These are phyloP conservation scores for Oreochromis tanganicae DNA, from an alignment of 2,113 vertebrate species.

Conservation along the genomic window DNA sequence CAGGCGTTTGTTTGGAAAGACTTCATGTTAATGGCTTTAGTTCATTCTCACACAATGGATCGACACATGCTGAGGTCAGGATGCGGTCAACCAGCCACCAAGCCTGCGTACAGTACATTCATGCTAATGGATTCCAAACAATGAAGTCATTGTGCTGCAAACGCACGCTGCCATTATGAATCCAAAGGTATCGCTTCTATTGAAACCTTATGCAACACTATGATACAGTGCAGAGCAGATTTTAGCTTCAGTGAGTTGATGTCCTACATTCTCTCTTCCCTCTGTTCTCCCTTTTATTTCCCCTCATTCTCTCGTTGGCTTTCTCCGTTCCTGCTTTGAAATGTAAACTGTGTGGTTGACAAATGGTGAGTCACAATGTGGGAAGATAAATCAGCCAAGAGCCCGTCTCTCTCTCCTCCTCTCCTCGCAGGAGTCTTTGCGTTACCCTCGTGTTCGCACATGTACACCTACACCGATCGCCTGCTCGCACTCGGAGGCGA, in stretches of 20 bases:
- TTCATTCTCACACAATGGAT: not conserved
- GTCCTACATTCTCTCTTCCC: constrained; percentile 6
- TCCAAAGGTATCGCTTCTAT: not conserved
- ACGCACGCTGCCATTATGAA: not conserved
- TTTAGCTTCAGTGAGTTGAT: not conserved
- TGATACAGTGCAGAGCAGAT: not conserved
- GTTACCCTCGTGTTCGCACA: constrained; percentile 44
- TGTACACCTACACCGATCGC: constrained; percentile 59
- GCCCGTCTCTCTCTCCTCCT: constrained; percentile 37
- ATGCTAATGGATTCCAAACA: not conserved
- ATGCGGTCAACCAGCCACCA: not conserved
- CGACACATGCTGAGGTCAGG: not conserved
- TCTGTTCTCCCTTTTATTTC: too few relatives aligned
- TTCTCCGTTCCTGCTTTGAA: constrained; percentile 30
- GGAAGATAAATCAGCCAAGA: constrained; percentile 64
- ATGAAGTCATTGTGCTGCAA: not conserved
- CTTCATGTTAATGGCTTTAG: not conserved
- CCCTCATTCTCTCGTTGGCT: not conserved
- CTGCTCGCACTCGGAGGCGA: constrained; percentile 33
- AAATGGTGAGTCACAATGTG: constrained; percentile 68
- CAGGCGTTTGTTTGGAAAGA: not conserved
- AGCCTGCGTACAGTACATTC: not conserved
- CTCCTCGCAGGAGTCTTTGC: constrained; percentile 38
- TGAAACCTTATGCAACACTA: not conserved
- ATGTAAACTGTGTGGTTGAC: constrained; percentile 54